These are phyloP conservation scores for Hoplias malabaricus DNA, from an alignment of 2,113 vertebrate genomes.

Conservation along the genomic window DNA sequence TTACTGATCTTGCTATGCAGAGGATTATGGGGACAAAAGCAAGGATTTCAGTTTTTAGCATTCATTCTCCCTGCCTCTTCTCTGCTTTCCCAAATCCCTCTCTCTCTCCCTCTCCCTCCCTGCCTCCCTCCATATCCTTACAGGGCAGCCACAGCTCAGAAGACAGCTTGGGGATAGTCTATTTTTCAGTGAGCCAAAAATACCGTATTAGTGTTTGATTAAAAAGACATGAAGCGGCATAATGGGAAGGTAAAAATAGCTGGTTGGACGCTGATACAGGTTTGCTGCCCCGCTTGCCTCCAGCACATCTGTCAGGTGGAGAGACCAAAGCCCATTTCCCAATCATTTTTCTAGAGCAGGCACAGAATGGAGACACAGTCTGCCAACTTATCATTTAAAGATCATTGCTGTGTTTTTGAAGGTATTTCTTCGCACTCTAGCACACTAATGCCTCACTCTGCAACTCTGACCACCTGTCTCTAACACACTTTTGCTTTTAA, in stretches of 20 bases:
- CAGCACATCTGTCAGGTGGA: conserved; percentile 49
- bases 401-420: neutral
- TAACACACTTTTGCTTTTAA: neutral
- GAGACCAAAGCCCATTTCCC: neutral
- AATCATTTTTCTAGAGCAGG: neutral
- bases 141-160: neutral
- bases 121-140: neutral
- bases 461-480: neutral
- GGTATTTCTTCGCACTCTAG: neutral
- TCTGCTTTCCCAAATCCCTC: conserved; percentile 4
- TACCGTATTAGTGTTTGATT: conserved; percentile 35
- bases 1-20: conserved; percentile 2
- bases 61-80: neutral
- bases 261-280: conserved; percentile 6
- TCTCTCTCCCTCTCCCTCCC: neutral
- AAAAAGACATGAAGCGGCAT: conserved; percentile 35
- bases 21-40: conserved; percentile 14
- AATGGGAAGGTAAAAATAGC: conserved; percentile 43
- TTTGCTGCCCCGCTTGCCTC: conserved; percentile 27
- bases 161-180: neutral
- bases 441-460: neutral
- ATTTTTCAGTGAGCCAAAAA: conserved; percentile 29
- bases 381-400: neutral
- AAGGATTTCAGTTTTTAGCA: neutral
- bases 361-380: neutral